A percentile compares a stretch with the other conserved stretches of the same genome.
Conservation (phyloP, 2,888 invertebrate species). For the Oligia strigilis region DNA sequence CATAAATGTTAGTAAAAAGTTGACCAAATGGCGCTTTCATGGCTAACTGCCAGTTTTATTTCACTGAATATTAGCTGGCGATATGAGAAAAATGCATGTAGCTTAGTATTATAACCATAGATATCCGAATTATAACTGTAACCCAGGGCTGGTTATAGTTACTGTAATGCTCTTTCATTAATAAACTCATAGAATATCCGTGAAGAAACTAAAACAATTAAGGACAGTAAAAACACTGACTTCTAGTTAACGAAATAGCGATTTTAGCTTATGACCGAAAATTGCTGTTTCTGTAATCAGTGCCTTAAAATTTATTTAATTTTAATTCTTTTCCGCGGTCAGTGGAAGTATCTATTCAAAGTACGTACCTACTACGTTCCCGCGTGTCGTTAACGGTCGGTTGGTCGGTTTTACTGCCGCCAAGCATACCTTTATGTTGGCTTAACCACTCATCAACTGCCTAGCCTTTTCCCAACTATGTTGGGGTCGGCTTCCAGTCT, state of each 20-base stretch:
- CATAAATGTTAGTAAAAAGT: slow-evolving; percentile 39
- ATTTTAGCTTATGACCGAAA: background rate
- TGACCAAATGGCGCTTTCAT: slow-evolving; percentile 26
- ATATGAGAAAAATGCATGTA: slow-evolving; percentile 16
- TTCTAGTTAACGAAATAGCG: too few relatives aligned
- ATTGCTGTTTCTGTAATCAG: background rate
- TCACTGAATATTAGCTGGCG: background rate
- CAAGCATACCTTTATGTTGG: too few relatives aligned
- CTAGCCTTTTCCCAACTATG: too few relatives aligned
- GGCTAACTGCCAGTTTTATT: slow-evolving; percentile 46
- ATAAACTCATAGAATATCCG: too few relatives aligned
- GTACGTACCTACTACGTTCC: background rate
- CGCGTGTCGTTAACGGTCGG: too few relatives aligned
- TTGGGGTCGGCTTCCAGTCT: too few relatives aligned
- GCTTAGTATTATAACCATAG: background rate
- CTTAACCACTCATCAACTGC: too few relatives aligned
- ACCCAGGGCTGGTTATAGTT: background rate
- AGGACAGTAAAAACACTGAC: too few relatives aligned
- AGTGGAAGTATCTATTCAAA: background rate
- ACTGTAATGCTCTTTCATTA: background rate
- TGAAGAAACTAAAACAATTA: too few relatives aligned
- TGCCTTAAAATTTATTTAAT: too few relatives aligned
- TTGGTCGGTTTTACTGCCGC: too few relatives aligned
- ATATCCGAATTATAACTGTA: too few relatives aligned
- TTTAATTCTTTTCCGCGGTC: background rate